phyloP scores from a whole-genome alignment of 1,140 invertebrate genomes.

The Camponotus vicinus region DNA sequence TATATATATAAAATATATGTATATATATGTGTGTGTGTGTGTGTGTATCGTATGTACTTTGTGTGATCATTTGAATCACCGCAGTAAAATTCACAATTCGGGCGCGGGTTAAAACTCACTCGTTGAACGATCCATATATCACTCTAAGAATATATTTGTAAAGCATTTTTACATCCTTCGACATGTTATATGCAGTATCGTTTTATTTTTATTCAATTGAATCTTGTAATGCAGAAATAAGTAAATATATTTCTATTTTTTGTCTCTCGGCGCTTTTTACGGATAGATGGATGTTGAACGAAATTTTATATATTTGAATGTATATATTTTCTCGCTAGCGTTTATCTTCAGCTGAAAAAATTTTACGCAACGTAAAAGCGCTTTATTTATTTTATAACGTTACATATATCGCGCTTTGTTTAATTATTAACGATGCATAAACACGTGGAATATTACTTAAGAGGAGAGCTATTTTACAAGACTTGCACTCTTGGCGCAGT shows the following conservation, averaged over 20 bases:
- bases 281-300: not conserved
- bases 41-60: not conserved
- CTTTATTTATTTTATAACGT: constrained; percentile 1
- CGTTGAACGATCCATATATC: not conserved
- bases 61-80: constrained; percentile 16
- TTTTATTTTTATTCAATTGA: constrained; percentile 36
- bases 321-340: not conserved
- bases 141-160: constrained; percentile 41
- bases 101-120: constrained; percentile 15
- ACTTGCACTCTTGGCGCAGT: constrained; percentile 2
- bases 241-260: constrained; percentile 42
- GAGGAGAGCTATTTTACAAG: not conserved
- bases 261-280: not conserved
- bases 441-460: not conserved
- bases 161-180: constrained; percentile 32
- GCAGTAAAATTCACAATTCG: constrained; percentile 30
- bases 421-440: not conserved
- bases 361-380: not conserved
- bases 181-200: not conserved
- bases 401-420: not conserved
- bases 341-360: constrained; percentile 12
- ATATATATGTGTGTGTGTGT: too few species aligned
- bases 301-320: constrained; percentile 26
- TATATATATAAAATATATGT: too few species aligned
- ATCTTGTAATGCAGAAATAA: constrained; percentile 28